Base-by-base conservation (phyloP, 2,888 invertebrate genomes). In the Hemaris fuciformis region DNA sequence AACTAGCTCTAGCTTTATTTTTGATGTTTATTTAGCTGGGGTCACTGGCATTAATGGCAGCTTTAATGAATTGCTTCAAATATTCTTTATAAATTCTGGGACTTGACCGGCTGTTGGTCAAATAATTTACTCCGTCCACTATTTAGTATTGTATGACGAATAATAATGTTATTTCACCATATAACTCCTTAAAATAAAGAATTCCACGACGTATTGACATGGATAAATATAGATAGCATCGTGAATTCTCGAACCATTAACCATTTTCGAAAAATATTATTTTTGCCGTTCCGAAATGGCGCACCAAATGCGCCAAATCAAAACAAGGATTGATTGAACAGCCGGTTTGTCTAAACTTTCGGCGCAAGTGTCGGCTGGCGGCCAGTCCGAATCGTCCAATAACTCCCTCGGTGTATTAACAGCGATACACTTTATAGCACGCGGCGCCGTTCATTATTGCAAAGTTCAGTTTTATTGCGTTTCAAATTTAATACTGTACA, bases 401-500 rank as follows among this genome's bases (percentile, higher is more conserved):
- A 87, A 88, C 83, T 88, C 86, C 76, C 70, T 77, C 70, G 78
- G 77, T 82, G 87, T 87, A 89, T 88, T 88, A 88, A 88, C 87
- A 80, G 84, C 83, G 77, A 83, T 88, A 87, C 85, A 88, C 87
- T 90, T 90, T 85, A 89, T 83, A 78, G 85, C 83, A 76, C 74
- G 77, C 76, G 79, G 89, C 91, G 85, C 78, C 84, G 91, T 87
- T 88, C 86, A 88, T 91, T 90, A 92, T 87, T 81, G 76, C 85
- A 69, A 66, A 74, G 80, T 79, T 76, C 86, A 83, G 83, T 88
- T 90, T 90, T 89, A 91, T 89, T 85, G 85, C 85, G 79, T 85
- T 84, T 80, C 78, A 84, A 88, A 84, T 84, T 80, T 80, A 87
- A 85, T 84, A 18, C 53, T 83, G 82, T 84, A 18, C 18, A 82